Evolutionary conservation across 92 coral and sea anemone genomes (phyloP).

Genomic region (Palythoa caribaeorum): DNA sequence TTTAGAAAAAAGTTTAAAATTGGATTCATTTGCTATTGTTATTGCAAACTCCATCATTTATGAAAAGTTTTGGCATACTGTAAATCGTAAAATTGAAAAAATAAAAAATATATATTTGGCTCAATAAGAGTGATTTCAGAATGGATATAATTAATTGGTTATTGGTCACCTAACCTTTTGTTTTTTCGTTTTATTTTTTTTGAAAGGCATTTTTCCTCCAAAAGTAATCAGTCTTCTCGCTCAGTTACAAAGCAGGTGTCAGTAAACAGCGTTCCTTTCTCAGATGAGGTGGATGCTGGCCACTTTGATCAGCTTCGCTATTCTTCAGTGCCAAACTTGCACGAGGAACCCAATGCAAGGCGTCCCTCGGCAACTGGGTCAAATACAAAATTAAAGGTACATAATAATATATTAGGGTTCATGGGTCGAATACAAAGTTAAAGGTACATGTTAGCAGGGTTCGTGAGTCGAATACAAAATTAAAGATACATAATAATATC

Average conservation of each 20-base stretch:
- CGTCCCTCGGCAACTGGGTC: constrained; percentile 45
- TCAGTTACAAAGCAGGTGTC: constrained; percentile 45
- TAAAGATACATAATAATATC: constrained; percentile 33
- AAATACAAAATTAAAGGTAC: constrained; percentile 62
- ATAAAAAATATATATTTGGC: too few species aligned
- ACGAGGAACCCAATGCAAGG: constrained; percentile 32
- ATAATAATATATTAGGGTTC: neutral
- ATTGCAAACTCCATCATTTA: too few species aligned
- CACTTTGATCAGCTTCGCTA: constrained; percentile 30
- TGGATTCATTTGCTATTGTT: too few species aligned
- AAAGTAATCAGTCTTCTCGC: constrained; percentile 41
- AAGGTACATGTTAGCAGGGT: too few species aligned
- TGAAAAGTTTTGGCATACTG: too few species aligned
- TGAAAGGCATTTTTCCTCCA: constrained; percentile 62
- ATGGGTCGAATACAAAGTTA: too few species aligned
- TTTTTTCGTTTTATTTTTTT: neutral
- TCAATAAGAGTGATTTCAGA: too few species aligned
- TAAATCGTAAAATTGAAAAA: too few species aligned
- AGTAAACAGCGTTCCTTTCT: constrained; percentile 52
- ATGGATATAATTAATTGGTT: too few species aligned
- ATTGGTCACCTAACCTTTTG: neutral
- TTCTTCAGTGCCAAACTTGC: constrained; percentile 70
- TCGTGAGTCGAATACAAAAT: constrained; percentile 66
- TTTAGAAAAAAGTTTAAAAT: too few species aligned
- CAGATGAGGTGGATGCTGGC: constrained; percentile 59